A percentile compares a stretch with the other conserved stretches of the same genome.
These are phyloP conservation scores for Canis aureus DNA, from an alignment of 2,113 vertebrate species.

Conservation along the genomic window DNA sequence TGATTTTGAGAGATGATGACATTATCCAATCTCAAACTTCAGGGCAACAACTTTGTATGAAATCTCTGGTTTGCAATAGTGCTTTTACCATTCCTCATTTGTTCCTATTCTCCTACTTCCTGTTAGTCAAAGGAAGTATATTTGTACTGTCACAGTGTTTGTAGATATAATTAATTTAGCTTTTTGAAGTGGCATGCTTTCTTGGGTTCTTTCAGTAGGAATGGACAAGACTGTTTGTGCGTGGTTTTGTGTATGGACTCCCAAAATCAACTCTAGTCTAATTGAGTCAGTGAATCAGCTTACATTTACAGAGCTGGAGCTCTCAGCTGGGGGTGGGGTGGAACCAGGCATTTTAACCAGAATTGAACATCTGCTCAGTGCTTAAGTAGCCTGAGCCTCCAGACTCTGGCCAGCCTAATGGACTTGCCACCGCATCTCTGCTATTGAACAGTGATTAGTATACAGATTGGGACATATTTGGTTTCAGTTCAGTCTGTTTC, in stretches of 20 bases:
- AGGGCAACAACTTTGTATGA: background rate
- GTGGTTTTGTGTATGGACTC: slow-evolving; percentile 27
- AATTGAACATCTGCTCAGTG: slow-evolving; percentile 79
- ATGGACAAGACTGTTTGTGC: slow-evolving; percentile 17
- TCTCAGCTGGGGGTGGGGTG: slow-evolving; percentile 8
- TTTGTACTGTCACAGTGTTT: background rate
- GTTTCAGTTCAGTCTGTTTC: slow-evolving; percentile 87
- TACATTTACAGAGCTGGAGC: slow-evolving; percentile 47
- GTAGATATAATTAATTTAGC: background rate
- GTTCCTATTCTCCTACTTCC: background rate
- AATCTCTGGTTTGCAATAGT: background rate
- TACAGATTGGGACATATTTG: slow-evolving; percentile 86
- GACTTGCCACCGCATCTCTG: slow-evolving; percentile 77
- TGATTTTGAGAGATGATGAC: slow-evolving; percentile 13
- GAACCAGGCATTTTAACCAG: slow-evolving; percentile 65
- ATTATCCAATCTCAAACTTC: background rate
- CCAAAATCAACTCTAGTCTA: slow-evolving; percentile 6
- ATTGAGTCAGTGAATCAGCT: slow-evolving; percentile 66
- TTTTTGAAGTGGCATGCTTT: background rate
- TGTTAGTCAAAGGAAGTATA: background rate
- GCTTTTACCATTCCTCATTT: background rate
- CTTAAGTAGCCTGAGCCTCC: slow-evolving; percentile 64
- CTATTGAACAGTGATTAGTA: slow-evolving; percentile 81
- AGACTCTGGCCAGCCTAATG: slow-evolving; percentile 65
- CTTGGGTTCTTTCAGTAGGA: slow-evolving; percentile 31